Percentiles rank a stretch among this genome's conserved stretches.
phyloP scores from a whole-genome alignment of 2,797 vertebrate genomes.

The Enteromius thamalakanensis region DNA sequence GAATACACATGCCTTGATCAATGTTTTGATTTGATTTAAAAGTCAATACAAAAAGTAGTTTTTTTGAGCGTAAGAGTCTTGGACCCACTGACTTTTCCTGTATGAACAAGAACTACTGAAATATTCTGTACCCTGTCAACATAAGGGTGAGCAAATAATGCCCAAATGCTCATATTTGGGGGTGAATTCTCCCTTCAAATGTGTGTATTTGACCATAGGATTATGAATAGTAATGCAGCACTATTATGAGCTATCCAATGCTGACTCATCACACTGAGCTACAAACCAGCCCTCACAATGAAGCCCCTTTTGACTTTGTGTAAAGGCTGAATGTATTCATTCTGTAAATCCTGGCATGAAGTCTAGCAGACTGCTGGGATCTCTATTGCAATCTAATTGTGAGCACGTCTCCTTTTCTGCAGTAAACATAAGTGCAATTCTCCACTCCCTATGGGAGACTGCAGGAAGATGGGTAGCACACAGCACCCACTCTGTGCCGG shows the following conservation, averaged over 20 bases:
- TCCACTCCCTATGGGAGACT: constrained; percentile 44
- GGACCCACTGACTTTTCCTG: background rate
- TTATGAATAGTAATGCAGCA: constrained; percentile 21
- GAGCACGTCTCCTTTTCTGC: constrained; percentile 56
- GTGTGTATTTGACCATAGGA: constrained; percentile 20
- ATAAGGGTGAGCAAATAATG: background rate
- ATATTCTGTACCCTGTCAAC: background rate
- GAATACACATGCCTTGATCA: background rate
- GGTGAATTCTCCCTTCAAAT: constrained; percentile 6
- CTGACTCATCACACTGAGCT: constrained; percentile 50
- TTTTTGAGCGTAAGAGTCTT: background rate
- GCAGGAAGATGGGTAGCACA: constrained; percentile 43
- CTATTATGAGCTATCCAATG: constrained; percentile 47
- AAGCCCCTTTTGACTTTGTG: constrained; percentile 47
- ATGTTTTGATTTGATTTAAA: background rate
- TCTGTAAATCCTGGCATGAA: constrained; percentile 65
- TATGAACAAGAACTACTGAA: background rate
- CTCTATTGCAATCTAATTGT: constrained; percentile 60
- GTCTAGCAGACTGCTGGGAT: constrained; percentile 58
- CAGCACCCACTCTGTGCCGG: constrained; percentile 39
- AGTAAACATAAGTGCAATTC: constrained; percentile 56
- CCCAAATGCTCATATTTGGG: background rate
- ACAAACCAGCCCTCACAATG: constrained; percentile 47
- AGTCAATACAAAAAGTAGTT: background rate
- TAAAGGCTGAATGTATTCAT: constrained; percentile 63